A percentile compares a stretch with the other conserved stretches of the same genome.
These are phyloP conservation scores for Pocillopora grandis DNA, from an alignment of 92 coral and sea anemone species.

Conservation along the genomic window DNA sequence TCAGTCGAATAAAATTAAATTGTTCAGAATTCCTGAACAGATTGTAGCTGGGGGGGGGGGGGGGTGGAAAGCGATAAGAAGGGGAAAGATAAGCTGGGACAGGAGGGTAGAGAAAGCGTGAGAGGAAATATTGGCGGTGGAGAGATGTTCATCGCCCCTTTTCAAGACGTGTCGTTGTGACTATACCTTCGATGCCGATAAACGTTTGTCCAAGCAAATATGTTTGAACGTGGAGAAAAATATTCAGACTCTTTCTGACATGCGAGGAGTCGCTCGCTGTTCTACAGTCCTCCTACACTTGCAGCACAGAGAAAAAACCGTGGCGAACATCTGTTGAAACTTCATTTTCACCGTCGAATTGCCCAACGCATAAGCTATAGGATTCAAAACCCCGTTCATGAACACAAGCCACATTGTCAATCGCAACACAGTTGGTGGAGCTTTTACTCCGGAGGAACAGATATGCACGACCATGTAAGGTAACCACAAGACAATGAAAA, in stretches of 20 bases:
- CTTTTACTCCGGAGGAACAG: conserved; percentile 59
- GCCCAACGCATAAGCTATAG: conserved; percentile 78
- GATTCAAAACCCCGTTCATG: conserved; percentile 86
- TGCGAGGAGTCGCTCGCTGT: not conserved
- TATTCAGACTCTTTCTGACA: conserved; percentile 17
- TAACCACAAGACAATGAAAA: conserved; percentile 79
- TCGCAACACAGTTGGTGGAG: conserved; percentile 57
- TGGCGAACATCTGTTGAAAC: conserved; percentile 43
- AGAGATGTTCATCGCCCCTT: too few species aligned
- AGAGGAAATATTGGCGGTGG: too few species aligned
- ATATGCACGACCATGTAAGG: conserved; percentile 90
- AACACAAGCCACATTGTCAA: conserved; percentile 86
- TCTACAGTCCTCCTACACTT: conserved; percentile 3
- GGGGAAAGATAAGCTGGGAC: too few species aligned
- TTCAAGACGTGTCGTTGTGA: too few species aligned
- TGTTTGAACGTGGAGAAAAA: not conserved
- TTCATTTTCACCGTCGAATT: conserved; percentile 66
- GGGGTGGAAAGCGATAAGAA: not conserved
- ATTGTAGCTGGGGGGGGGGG: not conserved
- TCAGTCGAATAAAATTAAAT: too few species aligned
- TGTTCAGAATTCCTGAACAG: not conserved
- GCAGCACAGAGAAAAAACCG: conserved; percentile 38
- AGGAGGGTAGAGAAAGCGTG: too few species aligned
- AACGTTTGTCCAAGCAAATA: not conserved
- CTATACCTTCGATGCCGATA: too few species aligned